phyloP scores from a whole-genome alignment of 2,888 invertebrate genomes.

The Acleris cristana region DNA sequence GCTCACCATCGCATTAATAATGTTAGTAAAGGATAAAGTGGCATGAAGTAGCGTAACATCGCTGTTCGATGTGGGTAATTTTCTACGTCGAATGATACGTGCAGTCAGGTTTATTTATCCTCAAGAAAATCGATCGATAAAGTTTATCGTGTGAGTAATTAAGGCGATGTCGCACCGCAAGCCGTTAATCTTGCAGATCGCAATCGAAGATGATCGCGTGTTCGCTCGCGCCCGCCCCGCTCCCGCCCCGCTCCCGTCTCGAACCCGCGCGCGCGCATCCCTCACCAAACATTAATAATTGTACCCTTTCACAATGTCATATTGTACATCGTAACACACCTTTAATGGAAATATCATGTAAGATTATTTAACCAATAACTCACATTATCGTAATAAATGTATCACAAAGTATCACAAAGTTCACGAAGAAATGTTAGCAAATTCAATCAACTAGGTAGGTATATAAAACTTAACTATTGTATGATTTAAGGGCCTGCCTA shows the following conservation, averaged over 20 bases:
- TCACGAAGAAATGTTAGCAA: too few relatives aligned
- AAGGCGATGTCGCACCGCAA: slow-evolving; percentile 71
- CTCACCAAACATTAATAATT: slow-evolving; percentile 55
- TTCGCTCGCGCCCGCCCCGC: slow-evolving; percentile 48
- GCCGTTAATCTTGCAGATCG: slow-evolving; percentile 77
- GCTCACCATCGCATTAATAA: too few relatives aligned
- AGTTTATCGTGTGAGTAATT: slow-evolving; percentile 72
- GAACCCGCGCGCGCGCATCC: slow-evolving; percentile 22
- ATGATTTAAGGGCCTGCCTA: neutral
- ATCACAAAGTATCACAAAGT: too few relatives aligned
- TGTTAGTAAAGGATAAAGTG: too few relatives aligned
- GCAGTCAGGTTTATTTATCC: slow-evolving; percentile 45
- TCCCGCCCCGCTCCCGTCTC: slow-evolving; percentile 35
- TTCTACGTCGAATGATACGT: slow-evolving; percentile 23
- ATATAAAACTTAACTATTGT: too few relatives aligned
- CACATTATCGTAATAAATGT: slow-evolving; percentile 21
- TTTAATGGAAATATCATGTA: slow-evolving; percentile 75
- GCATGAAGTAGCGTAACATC: too few relatives aligned
- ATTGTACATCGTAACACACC: slow-evolving; percentile 50
- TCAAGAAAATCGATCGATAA: slow-evolving; percentile 67
- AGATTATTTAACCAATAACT: slow-evolving; percentile 56
- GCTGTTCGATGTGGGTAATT: slow-evolving; percentile 11
- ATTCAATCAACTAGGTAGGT: too few relatives aligned
- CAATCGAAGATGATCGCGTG: slow-evolving; percentile 78
- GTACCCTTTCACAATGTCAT: slow-evolving; percentile 48